Base-by-base conservation (phyloP, 2,113 vertebrate genomes). In the Psephotus haematonotus region DNA sequence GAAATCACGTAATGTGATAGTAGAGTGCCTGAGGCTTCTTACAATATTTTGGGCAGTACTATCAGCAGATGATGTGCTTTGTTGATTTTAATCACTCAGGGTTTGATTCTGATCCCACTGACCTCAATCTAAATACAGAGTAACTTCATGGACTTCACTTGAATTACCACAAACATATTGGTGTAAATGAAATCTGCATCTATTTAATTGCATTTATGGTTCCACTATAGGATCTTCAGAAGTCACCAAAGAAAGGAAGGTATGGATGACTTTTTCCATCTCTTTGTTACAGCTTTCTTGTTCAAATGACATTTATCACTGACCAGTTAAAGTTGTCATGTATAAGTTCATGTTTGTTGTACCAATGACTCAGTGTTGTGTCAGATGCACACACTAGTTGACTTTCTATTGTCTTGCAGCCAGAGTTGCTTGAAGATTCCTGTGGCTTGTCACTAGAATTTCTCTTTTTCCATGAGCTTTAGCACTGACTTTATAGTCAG, bases 61-160 rank as follows among this genome's bases (percentile, higher is more conserved):
- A 95, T 95, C 96, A 94, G 86, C 86, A 97, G 94, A 97, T 94
- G 86, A 95, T 97, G 92, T 92, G 78, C 94, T 97, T 79, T 95
- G 95, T 96, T 79, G 95, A 95, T 98, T 98, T 98, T 95, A 97
- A 94, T 98, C 95, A 96, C 72, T 95, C 53, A 59, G 6, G 37
- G n/a, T 71, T 89, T 93, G 37, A 97, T 90, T 82, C 78, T 88
- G 59, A 83, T 77, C n/a, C 47, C 50, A 11, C 24, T 85, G 81
- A 86, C 37, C 53, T 24, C 35, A 24, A 39, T 79, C 47, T 59
- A 81, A 87, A 87, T 24, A 52, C 67, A 57, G 28, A 70, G 24
- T 35, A 79, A 72, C 71, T 75, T 59, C 44, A 55, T 16, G 68
- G 67, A 47, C 74, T 89, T 83, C 67, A 35, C 47, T 86, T 43